Base-by-base conservation (phyloP, 2,888 invertebrate species). In the Trachelus tabidus region DNA sequence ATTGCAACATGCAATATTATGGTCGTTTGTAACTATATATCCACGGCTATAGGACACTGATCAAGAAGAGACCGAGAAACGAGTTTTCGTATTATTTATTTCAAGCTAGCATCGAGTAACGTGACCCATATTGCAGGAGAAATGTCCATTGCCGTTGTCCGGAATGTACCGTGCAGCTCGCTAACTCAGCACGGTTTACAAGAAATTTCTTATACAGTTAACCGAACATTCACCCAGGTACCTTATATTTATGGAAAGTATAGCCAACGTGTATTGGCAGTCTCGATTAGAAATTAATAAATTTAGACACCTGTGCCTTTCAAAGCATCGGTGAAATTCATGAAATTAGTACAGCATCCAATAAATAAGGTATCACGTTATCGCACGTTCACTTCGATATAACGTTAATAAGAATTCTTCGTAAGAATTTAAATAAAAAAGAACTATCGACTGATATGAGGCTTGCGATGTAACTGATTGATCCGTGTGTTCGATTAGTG, bases 161-260 rank as follows among this genome's bases (percentile, higher is more conserved):
- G 77, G 82, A 81, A 80, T 78, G 82, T 80, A 80, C 80, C 76
- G 76, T 78, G 34, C 9, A 56, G 56, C 56, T 56, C 56, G 56
- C 56, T 56, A 56, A 56, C 56, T 23, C 56, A 56, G 56, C 56
- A 56, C 9, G 23, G 82, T 85, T 83, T 85, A 84, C 79, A 77
- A 85, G 83, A 85, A 85, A 84, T 81, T 85, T 56, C 79, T 77
- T 78, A 81, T 85, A 85, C 84, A 85, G 85, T 85, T 85, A 85
- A 77, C 79, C 82, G 83, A 77, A 80, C 35, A 37, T 75, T 33
- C 40, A 31, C 15, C n/a, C 30, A 30, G 11, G 75, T 31, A 56
- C 23, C 23, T 23, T 56, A 9, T 56, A 56, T 56, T 56, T 56
- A 56, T 9, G 56, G 56, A 56, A 56, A 56, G 56, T 56, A 9